A percentile compares a stretch with the other conserved stretches of the same genome.
Evolutionary conservation across 2,888 invertebrate species (phyloP).

Genomic region (Xiphydria camelus): DNA sequence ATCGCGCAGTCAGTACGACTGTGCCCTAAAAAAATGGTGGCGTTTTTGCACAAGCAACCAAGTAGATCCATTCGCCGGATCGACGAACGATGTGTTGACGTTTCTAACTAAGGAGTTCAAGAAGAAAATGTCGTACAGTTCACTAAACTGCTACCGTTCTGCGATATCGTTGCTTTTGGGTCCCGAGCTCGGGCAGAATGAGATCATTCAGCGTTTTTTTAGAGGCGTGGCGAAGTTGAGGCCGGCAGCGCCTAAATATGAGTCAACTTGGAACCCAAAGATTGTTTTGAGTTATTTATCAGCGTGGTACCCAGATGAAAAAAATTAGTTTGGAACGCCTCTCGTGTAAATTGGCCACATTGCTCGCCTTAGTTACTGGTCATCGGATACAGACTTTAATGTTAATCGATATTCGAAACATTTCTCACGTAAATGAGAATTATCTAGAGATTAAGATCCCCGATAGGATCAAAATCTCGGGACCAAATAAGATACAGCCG

Average conservation of each 20-base stretch:
- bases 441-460: constrained; percentile 16
- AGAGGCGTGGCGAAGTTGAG: constrained; percentile 27
- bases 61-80: neutral
- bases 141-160: constrained; percentile 31
- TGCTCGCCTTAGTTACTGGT: constrained; percentile 20
- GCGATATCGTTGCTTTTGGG: constrained; percentile 32
- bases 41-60: constrained; percentile 6
- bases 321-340: constrained; percentile 11
- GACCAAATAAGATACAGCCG: constrained; percentile 12
- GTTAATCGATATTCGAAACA: constrained; percentile 17
- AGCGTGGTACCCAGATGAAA: constrained; percentile 15
- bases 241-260: constrained; percentile 15
- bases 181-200: constrained; percentile 19
- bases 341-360: constrained; percentile 11
- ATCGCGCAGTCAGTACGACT: constrained; percentile 13
- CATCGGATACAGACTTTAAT: constrained; percentile 22
- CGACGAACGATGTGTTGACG: neutral
- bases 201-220: constrained; percentile 28
- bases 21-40: constrained; percentile 11
- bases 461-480: constrained; percentile 13
- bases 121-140: constrained; percentile 22
- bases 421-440: constrained; percentile 2
- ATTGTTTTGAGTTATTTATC: constrained; percentile 12
- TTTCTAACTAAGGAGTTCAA: constrained; percentile 11
- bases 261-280: constrained; percentile 20